Conservation (phyloP, 2,888 invertebrate genomes). For the Cataglyphis albicans region DNA sequence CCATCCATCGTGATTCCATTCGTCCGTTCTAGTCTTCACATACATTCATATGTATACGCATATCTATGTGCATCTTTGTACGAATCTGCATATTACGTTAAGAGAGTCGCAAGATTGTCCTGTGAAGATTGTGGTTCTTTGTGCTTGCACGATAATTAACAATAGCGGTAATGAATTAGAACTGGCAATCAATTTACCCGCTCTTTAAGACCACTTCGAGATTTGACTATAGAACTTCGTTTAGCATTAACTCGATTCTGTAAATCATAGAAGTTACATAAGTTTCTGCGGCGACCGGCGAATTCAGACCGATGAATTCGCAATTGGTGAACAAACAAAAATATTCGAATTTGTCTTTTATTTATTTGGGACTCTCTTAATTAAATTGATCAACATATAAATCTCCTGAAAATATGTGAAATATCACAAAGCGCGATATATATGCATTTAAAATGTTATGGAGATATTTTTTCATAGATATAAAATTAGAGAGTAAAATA, state of each 20-base stretch:
- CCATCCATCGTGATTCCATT: background rate
- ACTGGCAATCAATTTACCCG: slow-evolving; percentile 7
- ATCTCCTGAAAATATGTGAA: background rate
- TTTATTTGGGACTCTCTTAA: background rate
- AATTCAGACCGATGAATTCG: background rate
- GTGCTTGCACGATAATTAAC: slow-evolving; percentile 41
- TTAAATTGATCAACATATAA: slow-evolving; percentile 18
- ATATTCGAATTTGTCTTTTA: background rate
- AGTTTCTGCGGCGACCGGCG: background rate
- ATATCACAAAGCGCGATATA: background rate
- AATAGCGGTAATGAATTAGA: slow-evolving; percentile 12
- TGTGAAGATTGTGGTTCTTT: slow-evolving; percentile 20
- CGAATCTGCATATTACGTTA: background rate
- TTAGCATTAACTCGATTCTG: slow-evolving; percentile 36
- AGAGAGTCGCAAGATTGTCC: slow-evolving; percentile 20
- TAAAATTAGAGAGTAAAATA: background rate
- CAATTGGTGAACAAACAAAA: background rate
- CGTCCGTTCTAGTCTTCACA: background rate
- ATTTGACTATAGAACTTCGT: slow-evolving; percentile 36
- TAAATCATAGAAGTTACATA: slow-evolving; percentile 24
- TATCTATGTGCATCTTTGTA: background rate
- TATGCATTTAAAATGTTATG: slow-evolving; percentile 10
- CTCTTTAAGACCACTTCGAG: slow-evolving; percentile 5
- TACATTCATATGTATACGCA: background rate
- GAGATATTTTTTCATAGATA: background rate